A percentile compares a stretch with the other conserved stretches of the same genome.
These are phyloP conservation scores for Leptopilina drosophilae DNA, from an alignment of 2,888 invertebrate species.

Conservation along the genomic window DNA sequence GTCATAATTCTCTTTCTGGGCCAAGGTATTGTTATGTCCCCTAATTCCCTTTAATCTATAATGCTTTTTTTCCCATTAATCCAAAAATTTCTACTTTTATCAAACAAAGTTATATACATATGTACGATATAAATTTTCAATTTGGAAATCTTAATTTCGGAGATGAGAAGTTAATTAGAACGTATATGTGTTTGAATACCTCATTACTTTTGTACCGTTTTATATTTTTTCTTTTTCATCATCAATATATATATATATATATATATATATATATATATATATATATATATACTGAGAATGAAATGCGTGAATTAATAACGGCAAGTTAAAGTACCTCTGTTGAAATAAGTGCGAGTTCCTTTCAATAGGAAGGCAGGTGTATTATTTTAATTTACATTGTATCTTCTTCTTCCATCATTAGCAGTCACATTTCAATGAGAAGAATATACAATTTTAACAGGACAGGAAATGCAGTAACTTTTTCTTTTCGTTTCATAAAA, in stretches of 20 bases:
- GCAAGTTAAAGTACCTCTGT: slow-evolving; percentile 16
- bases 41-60: neutral
- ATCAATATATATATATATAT: too few species aligned
- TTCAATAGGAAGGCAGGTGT: slow-evolving; percentile 15
- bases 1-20: slow-evolving; percentile 18
- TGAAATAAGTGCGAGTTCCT: slow-evolving; percentile 7
- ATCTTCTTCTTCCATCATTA: neutral
- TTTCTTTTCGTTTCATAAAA: too few species aligned
- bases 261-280: too few species aligned
- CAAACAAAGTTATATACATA: neutral
- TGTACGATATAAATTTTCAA: neutral
- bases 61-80: slow-evolving; percentile 8
- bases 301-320: slow-evolving; percentile 30
- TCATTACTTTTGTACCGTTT: slow-evolving; percentile 21
- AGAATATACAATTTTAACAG: neutral
- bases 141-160: slow-evolving; percentile 18
- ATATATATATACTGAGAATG: neutral
- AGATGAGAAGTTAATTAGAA: slow-evolving; percentile 3
- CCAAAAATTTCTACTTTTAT: neutral
- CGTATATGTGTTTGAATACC: neutral
- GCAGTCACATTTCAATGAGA: slow-evolving; percentile 4
- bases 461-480: neutral
- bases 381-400: slow-evolving; percentile 15
- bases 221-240: neutral
- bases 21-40: neutral